Evolutionary conservation across 2,888 invertebrate species (phyloP), one percentile per base, ranked within the genome.

Genomic region (Nematopogon swammerdamellus): DNA sequence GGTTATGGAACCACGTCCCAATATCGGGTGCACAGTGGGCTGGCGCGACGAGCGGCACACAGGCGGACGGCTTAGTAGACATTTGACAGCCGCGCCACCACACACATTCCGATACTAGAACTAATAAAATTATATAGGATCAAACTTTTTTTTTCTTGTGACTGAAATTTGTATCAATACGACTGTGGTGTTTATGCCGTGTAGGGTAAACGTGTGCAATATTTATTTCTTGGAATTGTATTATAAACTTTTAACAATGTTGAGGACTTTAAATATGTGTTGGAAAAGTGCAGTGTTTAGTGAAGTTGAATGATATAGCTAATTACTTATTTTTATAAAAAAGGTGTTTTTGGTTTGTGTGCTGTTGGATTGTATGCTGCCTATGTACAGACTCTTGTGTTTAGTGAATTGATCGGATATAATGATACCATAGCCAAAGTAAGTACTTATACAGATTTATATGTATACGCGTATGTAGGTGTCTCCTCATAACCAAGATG

Each of bases 61-160:
- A 71, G 70, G 74, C 74, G 73, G 75, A 72, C 74, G 75, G 72
- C 73, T 77, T 79, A 79, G 79, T 77, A 77, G 74, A 77, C 76
- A 77, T 67, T 77, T 79, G 79, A 79, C 79, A 77, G 75, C 75
- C 77, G 70, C 75, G 76, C 75, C 76, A 73, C 77, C 73, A 75
- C 72, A 75, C 70, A 77, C 77, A 77, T 75, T 75, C 71, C 74
- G 72, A 77, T 75, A 75, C 68, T 65, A 72, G 67, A 62, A 69
- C 72, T 72, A 72, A 76, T 75, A 77, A 74, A 67, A 70, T 68
- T 68, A 65, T 69, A 66, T 70, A 72, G 72, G 70, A 68, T 70
- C 71, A 59, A 64, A 61, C 60, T 64, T 18, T 48, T 68, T n/a
- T n/a, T 67, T 70, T 74, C 70, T 72, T 64, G 66, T 70, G 67